Conservation (phyloP, 2,888 invertebrate species). For the Eumacrocentrus americanus region DNA sequence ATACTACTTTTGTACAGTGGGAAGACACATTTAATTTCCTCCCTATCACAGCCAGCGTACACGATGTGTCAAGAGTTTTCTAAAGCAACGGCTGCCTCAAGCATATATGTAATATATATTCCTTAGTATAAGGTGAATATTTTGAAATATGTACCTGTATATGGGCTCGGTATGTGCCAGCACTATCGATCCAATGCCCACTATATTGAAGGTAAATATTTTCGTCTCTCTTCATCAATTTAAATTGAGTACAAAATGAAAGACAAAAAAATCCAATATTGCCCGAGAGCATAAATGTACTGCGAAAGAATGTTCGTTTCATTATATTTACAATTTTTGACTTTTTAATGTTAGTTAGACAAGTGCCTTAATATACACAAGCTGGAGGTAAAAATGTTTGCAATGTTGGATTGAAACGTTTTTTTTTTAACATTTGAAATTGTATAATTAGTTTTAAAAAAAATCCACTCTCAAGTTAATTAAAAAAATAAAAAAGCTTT, state of each 20-base stretch:
- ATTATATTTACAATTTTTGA: too few species aligned
- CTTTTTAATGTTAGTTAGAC: too few species aligned
- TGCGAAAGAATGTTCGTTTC: too few species aligned
- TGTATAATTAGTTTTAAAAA: too few species aligned
- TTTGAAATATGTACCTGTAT: neutral
- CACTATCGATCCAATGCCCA: neutral
- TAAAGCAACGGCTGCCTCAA: slow-evolving; percentile 4
- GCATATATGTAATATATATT: slow-evolving; percentile 2
- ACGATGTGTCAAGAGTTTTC: slow-evolving; percentile 20
- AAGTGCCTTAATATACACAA: too few species aligned
- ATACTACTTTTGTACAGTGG: too few species aligned
- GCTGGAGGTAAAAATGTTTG: too few species aligned
- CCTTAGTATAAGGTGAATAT: too few species aligned
- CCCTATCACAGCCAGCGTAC: slow-evolving; percentile 1
- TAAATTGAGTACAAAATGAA: neutral
- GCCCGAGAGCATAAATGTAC: neutral
- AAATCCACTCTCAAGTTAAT: too few species aligned
- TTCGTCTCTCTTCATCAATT: neutral
- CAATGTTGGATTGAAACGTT: too few species aligned
- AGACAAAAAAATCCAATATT: neutral
- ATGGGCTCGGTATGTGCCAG: neutral
- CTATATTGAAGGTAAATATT: slow-evolving; percentile 12
- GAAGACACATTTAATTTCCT: slow-evolving; percentile 25
- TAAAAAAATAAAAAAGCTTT: too few species aligned
- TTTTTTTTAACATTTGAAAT: too few species aligned